These are phyloP conservation scores for Sclerodermus sp. DNA, from an alignment of 2,888 invertebrate species.

Conservation along the genomic window DNA sequence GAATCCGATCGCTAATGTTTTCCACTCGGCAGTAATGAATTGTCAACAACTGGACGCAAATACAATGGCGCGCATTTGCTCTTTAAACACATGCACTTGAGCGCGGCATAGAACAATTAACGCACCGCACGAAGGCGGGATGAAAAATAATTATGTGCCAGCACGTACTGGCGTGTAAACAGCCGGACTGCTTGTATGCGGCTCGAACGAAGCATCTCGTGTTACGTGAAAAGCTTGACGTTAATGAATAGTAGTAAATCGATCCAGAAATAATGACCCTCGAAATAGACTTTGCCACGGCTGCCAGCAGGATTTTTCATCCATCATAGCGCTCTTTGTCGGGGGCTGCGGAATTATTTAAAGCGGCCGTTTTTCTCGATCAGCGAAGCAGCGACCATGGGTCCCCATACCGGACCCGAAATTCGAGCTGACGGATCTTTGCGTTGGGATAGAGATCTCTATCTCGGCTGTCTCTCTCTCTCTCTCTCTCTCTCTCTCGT, in stretches of 20 bases:
- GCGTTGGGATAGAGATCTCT: too few relatives aligned
- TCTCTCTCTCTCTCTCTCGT: too few relatives aligned
- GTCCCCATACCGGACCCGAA: too few relatives aligned
- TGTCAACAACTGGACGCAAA: not conserved
- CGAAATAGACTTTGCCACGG: conserved; percentile 26
- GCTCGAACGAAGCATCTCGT: conserved; percentile 25
- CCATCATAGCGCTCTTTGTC: conserved; percentile 13
- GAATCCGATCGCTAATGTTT: too few relatives aligned
- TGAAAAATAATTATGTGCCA: conserved; percentile 34
- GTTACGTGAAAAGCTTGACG: conserved; percentile 34
- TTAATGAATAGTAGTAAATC: conserved; percentile 37
- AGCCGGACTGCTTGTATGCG: conserved; percentile 20
- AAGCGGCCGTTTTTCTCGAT: not conserved
- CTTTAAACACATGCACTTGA: conserved; percentile 12
- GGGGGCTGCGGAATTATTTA: conserved; percentile 20
- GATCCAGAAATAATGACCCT: conserved; percentile 38
- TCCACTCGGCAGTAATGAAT: not conserved
- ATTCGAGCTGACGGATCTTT: too few relatives aligned
- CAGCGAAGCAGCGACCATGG: too few relatives aligned
- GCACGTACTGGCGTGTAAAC: conserved; percentile 23
- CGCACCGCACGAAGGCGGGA: conserved; percentile 12
- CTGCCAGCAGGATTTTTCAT: conserved; percentile 20
- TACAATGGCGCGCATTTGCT: not conserved
- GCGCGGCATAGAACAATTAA: conserved; percentile 28
- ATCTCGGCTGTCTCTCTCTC: too few relatives aligned